Evolutionary conservation across 2,797 vertebrate genomes (phyloP), one percentile per base, ranked within the genome.

Genomic region (Miichthys miiuy): DNA sequence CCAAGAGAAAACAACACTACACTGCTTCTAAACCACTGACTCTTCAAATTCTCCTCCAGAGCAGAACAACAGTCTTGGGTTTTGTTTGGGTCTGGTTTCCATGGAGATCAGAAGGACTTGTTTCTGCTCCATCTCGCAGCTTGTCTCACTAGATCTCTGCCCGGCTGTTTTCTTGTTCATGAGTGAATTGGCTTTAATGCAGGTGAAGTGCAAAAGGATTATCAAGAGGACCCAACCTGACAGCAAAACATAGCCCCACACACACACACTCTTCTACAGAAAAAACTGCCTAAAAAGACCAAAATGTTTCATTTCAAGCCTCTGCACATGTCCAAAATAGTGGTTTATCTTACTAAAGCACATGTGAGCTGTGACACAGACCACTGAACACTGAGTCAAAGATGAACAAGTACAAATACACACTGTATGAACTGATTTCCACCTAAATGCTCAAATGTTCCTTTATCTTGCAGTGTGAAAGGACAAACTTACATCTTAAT

Each of bases 71-170:
- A 60, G 82, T 77, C 68, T 62, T 21, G 1, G 21, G 75, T 61
- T 86, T 76, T 84, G 78, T 90, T 77, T 50, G 61, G 34, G 27
- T 75, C 50, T 34, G 56, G 79, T 89, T 74, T 75, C 77, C 80
- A 81, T 68, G 71, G 74, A 78, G 72, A 79, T 55, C 16, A 51
- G 56, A 70, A 64, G n/a, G 61, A 68, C 75, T 51, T 18, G 56
- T 48, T 73, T 71, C 75, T 65, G 68, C 44, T 68, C 41, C 20
- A 12, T 68, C 46, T 52, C 34, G 25, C 67, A 56, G 66, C 56
- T 79, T 30, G 9, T 69, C 58, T 72, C 69, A 58, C 78, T 52
- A 41, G 30, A 74, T 48, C 23, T 57, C 62, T 58, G 42, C n/a
- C 23, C 10, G 69, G 64, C 34, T 0, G 0, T 21, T 61, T 77